These are phyloP conservation scores for Mimachlamys varia DNA, from an alignment of 2,888 invertebrate genomes.

Conservation along the genomic window DNA sequence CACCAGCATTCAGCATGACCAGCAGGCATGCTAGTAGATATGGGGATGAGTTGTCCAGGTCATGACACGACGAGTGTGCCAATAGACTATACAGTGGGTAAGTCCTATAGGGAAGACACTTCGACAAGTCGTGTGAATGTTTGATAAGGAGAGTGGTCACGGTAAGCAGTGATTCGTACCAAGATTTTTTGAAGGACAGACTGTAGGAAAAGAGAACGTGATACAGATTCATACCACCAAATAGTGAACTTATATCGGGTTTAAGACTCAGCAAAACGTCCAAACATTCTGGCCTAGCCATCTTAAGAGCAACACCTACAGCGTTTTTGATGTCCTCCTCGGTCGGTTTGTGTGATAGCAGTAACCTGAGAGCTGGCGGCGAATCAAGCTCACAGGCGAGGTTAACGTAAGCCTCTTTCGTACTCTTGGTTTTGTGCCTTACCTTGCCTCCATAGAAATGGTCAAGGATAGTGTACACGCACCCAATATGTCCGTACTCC, in stretches of 20 bases:
- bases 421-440: slow-evolving; percentile 47
- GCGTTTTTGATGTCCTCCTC: slow-evolving; percentile 66
- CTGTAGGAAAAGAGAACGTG: slow-evolving; percentile 76
- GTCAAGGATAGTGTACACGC: slow-evolving; percentile 70
- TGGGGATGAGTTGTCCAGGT: slow-evolving; percentile 63
- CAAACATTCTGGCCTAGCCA: slow-evolving; percentile 70
- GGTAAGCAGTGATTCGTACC: slow-evolving; percentile 69
- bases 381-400: slow-evolving; percentile 72
- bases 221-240: slow-evolving; percentile 75
- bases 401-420: slow-evolving; percentile 61
- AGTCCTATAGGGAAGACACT: slow-evolving; percentile 68
- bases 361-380: slow-evolving; percentile 65
- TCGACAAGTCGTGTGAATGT: slow-evolving; percentile 68
- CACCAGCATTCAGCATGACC: slow-evolving; percentile 70
- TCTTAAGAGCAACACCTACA: slow-evolving; percentile 70
- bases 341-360: slow-evolving; percentile 62
- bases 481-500: slow-evolving; percentile 64
- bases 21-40: slow-evolving; percentile 67
- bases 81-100: slow-evolving; percentile 77
- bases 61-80: slow-evolving; percentile 64
- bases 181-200: slow-evolving; percentile 63
- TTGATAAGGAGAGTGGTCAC: slow-evolving; percentile 72
- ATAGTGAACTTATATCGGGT: slow-evolving; percentile 60
- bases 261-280: slow-evolving; percentile 68
- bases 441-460: slow-evolving; percentile 55